Conservation (phyloP, 2,797 vertebrate genomes). For the Pampus argenteus region DNA sequence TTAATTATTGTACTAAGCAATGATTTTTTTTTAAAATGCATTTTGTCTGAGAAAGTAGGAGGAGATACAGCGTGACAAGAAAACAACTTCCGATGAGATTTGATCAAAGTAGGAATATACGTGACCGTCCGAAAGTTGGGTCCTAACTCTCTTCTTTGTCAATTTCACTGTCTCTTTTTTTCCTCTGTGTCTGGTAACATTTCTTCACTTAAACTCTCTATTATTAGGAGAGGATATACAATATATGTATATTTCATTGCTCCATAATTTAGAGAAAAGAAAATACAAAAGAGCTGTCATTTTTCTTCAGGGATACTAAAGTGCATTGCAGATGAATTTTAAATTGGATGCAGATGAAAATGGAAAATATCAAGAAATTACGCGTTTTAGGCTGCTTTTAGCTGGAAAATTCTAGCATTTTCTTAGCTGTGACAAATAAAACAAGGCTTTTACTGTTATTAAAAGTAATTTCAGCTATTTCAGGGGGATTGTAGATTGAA, state of each 20-base stretch:
- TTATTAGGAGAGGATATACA: conserved; percentile 42
- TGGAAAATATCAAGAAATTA: conserved; percentile 67
- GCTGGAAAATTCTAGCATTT: conserved; percentile 44
- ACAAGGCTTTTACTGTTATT: conserved; percentile 71
- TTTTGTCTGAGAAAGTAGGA: neutral
- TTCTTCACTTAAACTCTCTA: conserved; percentile 27
- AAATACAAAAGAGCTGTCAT: conserved; percentile 62
- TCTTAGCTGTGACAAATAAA: conserved; percentile 55
- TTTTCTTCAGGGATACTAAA: conserved; percentile 56
- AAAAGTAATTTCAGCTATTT: conserved; percentile 67
- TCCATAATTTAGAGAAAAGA: conserved; percentile 57
- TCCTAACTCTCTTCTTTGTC: conserved; percentile 29
- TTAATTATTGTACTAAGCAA: neutral
- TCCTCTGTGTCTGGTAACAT: conserved; percentile 13
- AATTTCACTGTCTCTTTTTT: conserved; percentile 18
- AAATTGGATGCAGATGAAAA: conserved; percentile 77
- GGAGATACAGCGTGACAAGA: conserved; percentile 6
- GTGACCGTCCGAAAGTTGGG: conserved; percentile 17
- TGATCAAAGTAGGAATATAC: conserved; percentile 19
- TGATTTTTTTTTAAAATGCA: neutral
- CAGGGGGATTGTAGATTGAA: conserved; percentile 42
- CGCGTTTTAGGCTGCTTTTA: conserved; percentile 64
- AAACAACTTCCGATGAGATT: conserved; percentile 12
- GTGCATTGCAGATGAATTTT: conserved; percentile 66
- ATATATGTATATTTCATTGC: conserved; percentile 53